Base-by-base conservation (phyloP, 2,888 invertebrate genomes). In the Macaria notata region DNA sequence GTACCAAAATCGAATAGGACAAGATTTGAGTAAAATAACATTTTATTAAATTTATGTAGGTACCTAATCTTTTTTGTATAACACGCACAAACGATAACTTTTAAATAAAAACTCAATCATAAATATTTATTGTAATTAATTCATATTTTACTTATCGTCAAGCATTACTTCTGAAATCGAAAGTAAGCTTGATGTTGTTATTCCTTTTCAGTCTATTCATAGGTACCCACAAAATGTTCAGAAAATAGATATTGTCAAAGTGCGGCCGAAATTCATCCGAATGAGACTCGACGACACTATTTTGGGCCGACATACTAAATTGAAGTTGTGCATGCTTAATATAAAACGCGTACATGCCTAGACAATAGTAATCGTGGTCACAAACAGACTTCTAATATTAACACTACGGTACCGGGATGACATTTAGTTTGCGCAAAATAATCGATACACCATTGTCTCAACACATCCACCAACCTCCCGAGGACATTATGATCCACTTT, bases 401-500 rank as follows among this genome's bases (percentile, higher is more conserved):
- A 86, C 89, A 88, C 88, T 83, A 86, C 86, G 84, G 79, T 77
- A 86, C 89, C 77, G 88, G 85, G 88, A 88, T 91, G 91, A 91
- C 91, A 90, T 91, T 91, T 89, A 87, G 85, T 88, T 86, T 84
- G 86, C 86, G 86, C 84, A 89, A 89, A 91, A 89, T 90, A 91
- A 91, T 91, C 91, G 88, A 91, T 91, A 91, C 85, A 89, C 90
- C 89, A 90, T 90, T 90, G 89, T 90, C 88, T 88, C 83, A 86
- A 82, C 87, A 88, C 84, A 84, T 86, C 84, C 84, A 86, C 88
- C 75, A 75, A 87, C 86, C 84, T 80, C 75, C 74, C 71, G 77
- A 83, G 75, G 72, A 81, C 74, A 75, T 81, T 70, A 72, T 72
- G 76, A 73, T 74, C 70, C 76, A 78, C 72, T 72, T 72, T 69